Evolutionary conservation across 2,113 vertebrate species (phyloP).

Genomic region (Eptatretus burgeri): DNA sequence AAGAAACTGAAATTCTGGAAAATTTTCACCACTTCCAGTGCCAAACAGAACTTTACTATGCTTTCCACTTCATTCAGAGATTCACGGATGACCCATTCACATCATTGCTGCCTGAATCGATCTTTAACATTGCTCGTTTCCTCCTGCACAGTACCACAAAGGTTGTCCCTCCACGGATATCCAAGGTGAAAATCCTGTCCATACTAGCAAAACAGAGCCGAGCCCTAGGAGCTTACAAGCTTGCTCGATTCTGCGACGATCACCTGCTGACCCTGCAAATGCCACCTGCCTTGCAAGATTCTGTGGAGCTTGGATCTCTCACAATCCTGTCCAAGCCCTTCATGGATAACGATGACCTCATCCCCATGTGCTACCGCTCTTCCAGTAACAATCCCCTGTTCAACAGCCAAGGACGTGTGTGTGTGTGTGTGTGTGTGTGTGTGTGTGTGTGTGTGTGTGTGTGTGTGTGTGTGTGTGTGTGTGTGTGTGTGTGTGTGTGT

Average conservation of each 20-base stretch:
- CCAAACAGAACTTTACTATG: conserved; percentile 72
- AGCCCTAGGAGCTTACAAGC: conserved; percentile 56
- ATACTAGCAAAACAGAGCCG: conserved; percentile 71
- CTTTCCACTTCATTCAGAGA: conserved; percentile 60
- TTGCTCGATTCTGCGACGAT: conserved; percentile 59
- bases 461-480: too few species aligned
- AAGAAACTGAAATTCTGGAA: conserved; percentile 39
- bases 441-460: too few species aligned
- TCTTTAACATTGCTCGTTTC: conserved; percentile 90
- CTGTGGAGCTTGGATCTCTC: conserved; percentile 54
- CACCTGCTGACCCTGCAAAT: conserved; percentile 51
- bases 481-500: neutral
- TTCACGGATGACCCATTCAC: conserved; percentile 93
- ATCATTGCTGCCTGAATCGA: conserved; percentile 63
- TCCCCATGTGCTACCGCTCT: conserved; percentile 85
- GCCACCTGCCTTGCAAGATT: conserved; percentile 52
- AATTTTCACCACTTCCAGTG: conserved; percentile 75
- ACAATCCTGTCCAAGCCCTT: conserved; percentile 67
- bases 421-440: too few species aligned
- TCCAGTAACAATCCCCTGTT: conserved; percentile 83
- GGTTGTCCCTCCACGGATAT: conserved; percentile 57
- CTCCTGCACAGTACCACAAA: conserved; percentile 74
- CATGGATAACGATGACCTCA: conserved; percentile 78
- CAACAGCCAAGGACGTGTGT: conserved; percentile 56
- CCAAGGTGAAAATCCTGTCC: conserved; percentile 78